Conservation (phyloP, 53 echinoderm and acorn worm species). For the Holothuria leucospilota region DNA sequence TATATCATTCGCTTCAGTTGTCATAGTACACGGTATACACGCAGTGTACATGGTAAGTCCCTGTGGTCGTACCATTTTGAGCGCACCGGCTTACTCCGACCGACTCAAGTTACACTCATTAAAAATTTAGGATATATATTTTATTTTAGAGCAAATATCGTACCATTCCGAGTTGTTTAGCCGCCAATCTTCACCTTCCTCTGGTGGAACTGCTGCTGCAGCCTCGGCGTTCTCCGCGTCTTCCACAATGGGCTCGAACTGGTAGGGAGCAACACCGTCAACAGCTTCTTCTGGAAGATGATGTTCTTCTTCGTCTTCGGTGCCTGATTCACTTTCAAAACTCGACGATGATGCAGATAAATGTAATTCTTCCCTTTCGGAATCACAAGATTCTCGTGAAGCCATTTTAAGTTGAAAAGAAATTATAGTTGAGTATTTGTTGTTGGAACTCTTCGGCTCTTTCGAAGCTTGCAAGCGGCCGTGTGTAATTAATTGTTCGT, state of each 20-base stretch:
- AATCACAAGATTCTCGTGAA: slow-evolving; percentile 13
- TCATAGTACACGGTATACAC: no score
- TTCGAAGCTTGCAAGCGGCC: no score
- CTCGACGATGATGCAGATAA: slow-evolving; percentile 4
- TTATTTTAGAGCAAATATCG: background rate
- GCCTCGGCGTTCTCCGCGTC: background rate
- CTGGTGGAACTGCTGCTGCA: background rate
- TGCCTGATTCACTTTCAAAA: background rate
- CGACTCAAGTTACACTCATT: background rate
- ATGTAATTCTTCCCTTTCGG: slow-evolving; percentile 9
- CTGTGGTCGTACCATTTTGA: no score
- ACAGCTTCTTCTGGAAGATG: background rate
- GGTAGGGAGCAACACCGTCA: background rate
- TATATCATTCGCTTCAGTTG: no score
- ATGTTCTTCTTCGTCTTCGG: background rate
- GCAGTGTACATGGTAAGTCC: no score
- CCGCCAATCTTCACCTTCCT: background rate
- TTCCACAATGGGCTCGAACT: background rate
- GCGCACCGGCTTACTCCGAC: background rate
- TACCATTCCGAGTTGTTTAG: background rate
- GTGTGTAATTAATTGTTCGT: no score
- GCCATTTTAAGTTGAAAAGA: background rate
- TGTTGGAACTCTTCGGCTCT: no score
- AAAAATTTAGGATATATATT: background rate
- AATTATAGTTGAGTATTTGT: no score